Evolutionary conservation across 2,113 vertebrate genomes (phyloP).

Genomic region (Pica pica): DNA sequence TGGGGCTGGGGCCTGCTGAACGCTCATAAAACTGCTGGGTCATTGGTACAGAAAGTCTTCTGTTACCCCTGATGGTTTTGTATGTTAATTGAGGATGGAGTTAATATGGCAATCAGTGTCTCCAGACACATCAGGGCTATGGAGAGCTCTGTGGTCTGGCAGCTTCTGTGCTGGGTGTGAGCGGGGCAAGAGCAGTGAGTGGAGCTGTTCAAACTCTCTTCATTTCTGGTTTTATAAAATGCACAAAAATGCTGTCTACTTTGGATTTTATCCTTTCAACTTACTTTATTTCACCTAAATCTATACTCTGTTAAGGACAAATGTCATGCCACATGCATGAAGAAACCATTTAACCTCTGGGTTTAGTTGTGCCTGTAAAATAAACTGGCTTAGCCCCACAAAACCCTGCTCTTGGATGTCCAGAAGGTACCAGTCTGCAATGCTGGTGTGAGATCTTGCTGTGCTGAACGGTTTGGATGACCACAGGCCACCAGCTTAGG

Average conservation of each 20-base stretch:
- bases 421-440: not conserved
- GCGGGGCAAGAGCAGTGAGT: not conserved
- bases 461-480: not conserved
- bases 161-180: not conserved
- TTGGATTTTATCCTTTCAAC: not conserved
- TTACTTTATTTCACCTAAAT: not conserved
- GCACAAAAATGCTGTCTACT: not conserved
- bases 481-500: not conserved
- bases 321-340: not conserved
- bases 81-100: not conserved
- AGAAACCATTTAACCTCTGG: not conserved
- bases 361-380: not conserved
- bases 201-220: not conserved
- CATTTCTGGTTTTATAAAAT: not conserved
- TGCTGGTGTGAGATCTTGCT: not conserved
- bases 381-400: not conserved
- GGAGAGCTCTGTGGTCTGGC: not conserved
- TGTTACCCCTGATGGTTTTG: not conserved
- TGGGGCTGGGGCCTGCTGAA: not conserved
- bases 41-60: not conserved
- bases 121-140: not conserved
- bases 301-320: not conserved
- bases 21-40: not conserved
- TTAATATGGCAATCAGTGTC: not conserved
- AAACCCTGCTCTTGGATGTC: not conserved